Percentiles rank a stretch among this genome's conserved stretches.
phyloP scores from a whole-genome alignment of 1,140 invertebrate genomes.

The Ylistrum balloti region DNA sequence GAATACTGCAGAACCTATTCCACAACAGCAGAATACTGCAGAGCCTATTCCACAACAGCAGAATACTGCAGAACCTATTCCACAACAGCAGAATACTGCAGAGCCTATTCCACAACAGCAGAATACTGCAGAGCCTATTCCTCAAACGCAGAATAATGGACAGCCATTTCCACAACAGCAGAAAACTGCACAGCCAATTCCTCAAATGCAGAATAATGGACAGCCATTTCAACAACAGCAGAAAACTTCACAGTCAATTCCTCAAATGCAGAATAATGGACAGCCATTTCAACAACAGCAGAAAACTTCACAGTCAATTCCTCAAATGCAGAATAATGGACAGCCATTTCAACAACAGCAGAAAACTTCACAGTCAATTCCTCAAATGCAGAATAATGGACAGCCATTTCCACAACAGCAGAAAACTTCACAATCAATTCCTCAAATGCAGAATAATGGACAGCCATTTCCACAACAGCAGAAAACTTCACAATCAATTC shows the following conservation, averaged over 20 bases:
- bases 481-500: too few relatives aligned
- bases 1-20: neutral
- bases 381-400: neutral
- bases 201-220: neutral
- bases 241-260: neutral
- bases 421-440: neutral
- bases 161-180: neutral
- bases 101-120: neutral
- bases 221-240: neutral
- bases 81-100: neutral
- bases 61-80: neutral
- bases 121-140: neutral
- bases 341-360: neutral
- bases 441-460: neutral
- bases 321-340: neutral
- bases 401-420: neutral
- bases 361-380: neutral
- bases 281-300: neutral
- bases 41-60: too few relatives aligned
- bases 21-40: neutral
- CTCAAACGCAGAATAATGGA: too few relatives aligned
- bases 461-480: neutral
- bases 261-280: neutral
- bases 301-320: neutral
- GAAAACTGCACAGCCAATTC: neutral